Evolutionary conservation across 2,888 invertebrate species (phyloP).

Genomic region (Adineta ricciae): DNA sequence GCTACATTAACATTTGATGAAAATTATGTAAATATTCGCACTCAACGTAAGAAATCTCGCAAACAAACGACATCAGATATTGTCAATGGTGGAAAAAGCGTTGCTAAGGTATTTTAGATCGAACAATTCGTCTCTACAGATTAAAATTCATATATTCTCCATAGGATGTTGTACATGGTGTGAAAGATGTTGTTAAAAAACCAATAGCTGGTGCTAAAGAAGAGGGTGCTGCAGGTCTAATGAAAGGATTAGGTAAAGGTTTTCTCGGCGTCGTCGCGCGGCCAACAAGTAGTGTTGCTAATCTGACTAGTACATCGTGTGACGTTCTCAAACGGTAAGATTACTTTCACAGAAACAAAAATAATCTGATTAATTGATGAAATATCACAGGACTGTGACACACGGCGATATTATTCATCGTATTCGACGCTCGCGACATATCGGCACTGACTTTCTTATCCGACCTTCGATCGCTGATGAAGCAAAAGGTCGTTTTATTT

Average conservation of each 20-base stretch:
- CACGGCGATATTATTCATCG: not conserved
- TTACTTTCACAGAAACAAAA: no score
- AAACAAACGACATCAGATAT: not conserved
- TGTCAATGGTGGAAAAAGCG: not conserved
- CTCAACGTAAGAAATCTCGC: conserved; percentile 53
- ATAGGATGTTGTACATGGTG: conserved; percentile 40
- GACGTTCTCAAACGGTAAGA: conserved; percentile 76
- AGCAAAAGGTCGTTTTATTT: not conserved
- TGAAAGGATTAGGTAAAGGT: conserved; percentile 78
- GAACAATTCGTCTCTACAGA: no score
- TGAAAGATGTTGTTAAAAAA: conserved; percentile 88
- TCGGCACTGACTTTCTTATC: not conserved
- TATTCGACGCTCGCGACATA: not conserved
- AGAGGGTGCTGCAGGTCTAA: conserved; percentile 85
- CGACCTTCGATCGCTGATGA: not conserved
- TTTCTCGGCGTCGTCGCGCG: conserved; percentile 85
- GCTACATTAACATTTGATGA: conserved; percentile 86
- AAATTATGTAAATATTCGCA: conserved; percentile 81
- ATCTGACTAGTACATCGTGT: conserved; percentile 91
- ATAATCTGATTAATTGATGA: not conserved
- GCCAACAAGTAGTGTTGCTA: conserved; percentile 85
- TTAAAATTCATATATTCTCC: no score
- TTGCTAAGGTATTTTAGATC: not conserved
- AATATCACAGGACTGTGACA: not conserved
- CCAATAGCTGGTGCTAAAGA: conserved; percentile 86